Base-by-base conservation (phyloP, 2,113 vertebrate genomes). In the Dromas ardeola region DNA sequence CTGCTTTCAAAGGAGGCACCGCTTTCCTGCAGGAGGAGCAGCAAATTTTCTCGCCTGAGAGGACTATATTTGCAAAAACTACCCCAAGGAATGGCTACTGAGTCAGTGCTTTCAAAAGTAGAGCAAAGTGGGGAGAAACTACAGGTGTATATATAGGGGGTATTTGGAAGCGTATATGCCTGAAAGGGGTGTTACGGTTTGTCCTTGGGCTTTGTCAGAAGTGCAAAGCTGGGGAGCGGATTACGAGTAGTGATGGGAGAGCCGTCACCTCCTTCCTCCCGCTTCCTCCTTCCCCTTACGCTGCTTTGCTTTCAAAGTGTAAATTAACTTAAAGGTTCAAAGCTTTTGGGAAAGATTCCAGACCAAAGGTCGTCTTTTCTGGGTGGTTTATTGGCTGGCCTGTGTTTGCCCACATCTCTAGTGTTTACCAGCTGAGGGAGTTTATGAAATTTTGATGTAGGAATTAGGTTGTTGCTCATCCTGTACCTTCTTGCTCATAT, bases 401-500 rank as follows among this genome's bases (percentile, higher is more conserved):
- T 87, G 94, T 89, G 71, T 97, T 98, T 97, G 95, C 97, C 98
- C 97, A 88, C 96, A 77, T 96, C 88, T 82, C 91, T 32, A 4
- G 87, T 84, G 96, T 96, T 97, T 95, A 84, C 96, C 97, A 93
- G 92, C 98, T 92, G 96, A 92, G 98, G 98, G 94, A 95, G 95
- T 97, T 97, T 98, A 99, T 99, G 98, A 99, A 99, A 99, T 98
- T 99, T 99, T 99, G 98, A 99, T 99, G 98, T 92, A 95, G 96
- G 98, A 99, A 99, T 99, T 99, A 99, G 99, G 98, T 99, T 99
- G 98, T 99, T 99, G 98, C 98, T 99, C 99, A 98, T 99, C 99
- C 99, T 98, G 98, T 99, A 99, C 99, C 99, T 99, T 97, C 97
- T 93, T 98, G 99, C 99, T 99, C 98, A 98, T 98, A 98, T 98